A percentile compares a stretch with the other conserved stretches of the same genome.
phyloP scores from a whole-genome alignment of 2,797 vertebrate species.

The Tadarida brasiliensis region DNA sequence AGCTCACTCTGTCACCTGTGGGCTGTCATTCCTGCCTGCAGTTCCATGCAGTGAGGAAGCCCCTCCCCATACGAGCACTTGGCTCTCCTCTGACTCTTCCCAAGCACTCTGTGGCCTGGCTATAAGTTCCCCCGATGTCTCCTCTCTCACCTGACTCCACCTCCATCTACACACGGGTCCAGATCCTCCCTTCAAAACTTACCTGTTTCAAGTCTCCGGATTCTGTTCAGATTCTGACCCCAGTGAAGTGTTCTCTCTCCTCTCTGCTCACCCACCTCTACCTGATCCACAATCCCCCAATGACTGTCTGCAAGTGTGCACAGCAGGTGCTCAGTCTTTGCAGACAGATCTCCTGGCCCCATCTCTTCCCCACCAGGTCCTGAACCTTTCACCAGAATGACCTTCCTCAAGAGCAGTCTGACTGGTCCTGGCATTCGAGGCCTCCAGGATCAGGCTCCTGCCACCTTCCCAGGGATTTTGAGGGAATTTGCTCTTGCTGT shows the following conservation, averaged over 20 bases:
- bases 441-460: background rate
- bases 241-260: background rate
- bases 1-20: background rate
- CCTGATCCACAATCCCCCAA: background rate
- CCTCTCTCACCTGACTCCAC: background rate
- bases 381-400: background rate
- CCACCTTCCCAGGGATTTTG: background rate
- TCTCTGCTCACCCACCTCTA: background rate
- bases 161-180: background rate
- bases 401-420: background rate
- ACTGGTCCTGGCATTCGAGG: background rate
- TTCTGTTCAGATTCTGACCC: background rate
- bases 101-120: background rate
- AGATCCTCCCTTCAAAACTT: background rate
- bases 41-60: background rate
- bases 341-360: background rate
- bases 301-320: background rate
- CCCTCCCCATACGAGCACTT: background rate
- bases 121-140: background rate
- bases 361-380: background rate
- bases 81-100: background rate
- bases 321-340: background rate
- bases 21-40: background rate
- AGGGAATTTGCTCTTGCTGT: background rate
- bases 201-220: background rate